Percentiles rank a stretch among this genome's conserved stretches.
phyloP scores from a whole-genome alignment of 2,888 invertebrate genomes.

The Augochlorella aurata region DNA sequence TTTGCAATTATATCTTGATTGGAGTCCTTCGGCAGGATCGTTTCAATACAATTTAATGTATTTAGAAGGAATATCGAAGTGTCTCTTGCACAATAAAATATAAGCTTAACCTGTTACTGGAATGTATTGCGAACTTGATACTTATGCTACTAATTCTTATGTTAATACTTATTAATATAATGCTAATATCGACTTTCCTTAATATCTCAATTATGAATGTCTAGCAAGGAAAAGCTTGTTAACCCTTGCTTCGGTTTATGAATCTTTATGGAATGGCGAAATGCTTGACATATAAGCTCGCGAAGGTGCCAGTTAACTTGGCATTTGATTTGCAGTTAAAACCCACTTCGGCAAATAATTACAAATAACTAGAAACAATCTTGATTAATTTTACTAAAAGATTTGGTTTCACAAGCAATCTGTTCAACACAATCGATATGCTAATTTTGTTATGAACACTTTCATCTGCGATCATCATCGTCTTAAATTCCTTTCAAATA shows the following conservation, averaged over 20 bases:
- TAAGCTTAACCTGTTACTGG: background rate
- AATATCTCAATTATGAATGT: background rate
- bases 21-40: too few relatives aligned
- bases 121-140: background rate
- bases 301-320: background rate
- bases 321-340: background rate
- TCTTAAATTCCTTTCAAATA: background rate
- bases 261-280: background rate
- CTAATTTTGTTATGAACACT: background rate
- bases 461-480: background rate
- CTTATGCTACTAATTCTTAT: background rate
- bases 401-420: background rate
- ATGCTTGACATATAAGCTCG: background rate
- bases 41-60: too few relatives aligned
- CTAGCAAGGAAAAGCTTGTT: background rate
- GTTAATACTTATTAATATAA: too few relatives aligned
- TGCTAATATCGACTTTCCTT: background rate
- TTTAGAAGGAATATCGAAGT: too few relatives aligned
- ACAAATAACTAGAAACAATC: background rate
- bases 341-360: background rate
- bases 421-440: background rate
- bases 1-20: too few relatives aligned
- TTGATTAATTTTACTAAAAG: background rate
- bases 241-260: background rate
- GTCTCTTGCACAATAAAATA: background rate